Base-by-base conservation (phyloP, 2,113 vertebrate genomes). In the Rhinolophus sinicus region DNA sequence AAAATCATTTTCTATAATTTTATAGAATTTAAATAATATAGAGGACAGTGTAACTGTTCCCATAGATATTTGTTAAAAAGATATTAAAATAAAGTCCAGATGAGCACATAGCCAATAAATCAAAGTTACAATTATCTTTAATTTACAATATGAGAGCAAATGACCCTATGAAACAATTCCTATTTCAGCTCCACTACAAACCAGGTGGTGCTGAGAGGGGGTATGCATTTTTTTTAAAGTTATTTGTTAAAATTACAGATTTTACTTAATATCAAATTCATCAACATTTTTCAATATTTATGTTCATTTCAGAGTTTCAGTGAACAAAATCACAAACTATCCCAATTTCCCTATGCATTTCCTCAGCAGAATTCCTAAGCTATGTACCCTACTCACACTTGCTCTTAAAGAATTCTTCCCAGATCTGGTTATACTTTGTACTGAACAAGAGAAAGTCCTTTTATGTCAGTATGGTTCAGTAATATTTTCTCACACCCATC, bases 81-180 rank as follows among this genome's bases (percentile, higher is more conserved):
- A 92, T 95, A 87, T 52, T 58, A 75, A 90, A 85, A 60, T 14
- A 75, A 70, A 81, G 35, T 67, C 9, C 69, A 35, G 12, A 81
- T 28, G 16, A 54, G 52, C 52, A 77, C 15, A 67, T 10, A 72
- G 14, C 6, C 56, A 87, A 80, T 26, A 47, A n/a, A 8, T 88
- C 62, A 44, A 90, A 93, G 33, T 88, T 75, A 19, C 21, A 52
- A 30, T 80, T 85, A 78, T 38, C 47, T 67, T 67, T 40, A n/a
- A 40, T 14, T 65, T 58, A 35, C 47, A 52, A 47, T 0, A 3
- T 78, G 35, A 54, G 6, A 62, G 18, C 1, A 12, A 40, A 50
- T 47, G 26, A 65, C 14, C 16, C 2, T 58, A 0, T 50, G 26
- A 83, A 60, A 52, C 40, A 65, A 62, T 67, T 72, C 24, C n/a